Evolutionary conservation across 1,140 invertebrate species (phyloP), one percentile per base, ranked within the genome.

Genomic region (Dinothrombium tinctorium): DNA sequence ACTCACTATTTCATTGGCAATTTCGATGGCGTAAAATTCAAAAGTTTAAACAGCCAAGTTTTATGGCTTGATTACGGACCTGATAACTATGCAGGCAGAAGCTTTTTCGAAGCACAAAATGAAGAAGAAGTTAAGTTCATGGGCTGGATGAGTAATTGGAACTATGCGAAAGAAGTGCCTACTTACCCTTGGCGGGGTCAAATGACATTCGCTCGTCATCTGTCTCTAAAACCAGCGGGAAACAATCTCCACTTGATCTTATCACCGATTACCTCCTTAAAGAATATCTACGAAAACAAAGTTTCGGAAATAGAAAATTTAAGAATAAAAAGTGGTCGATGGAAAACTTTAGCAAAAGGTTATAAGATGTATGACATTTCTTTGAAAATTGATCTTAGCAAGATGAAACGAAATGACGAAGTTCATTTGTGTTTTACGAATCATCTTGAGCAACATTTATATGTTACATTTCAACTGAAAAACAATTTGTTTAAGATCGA

Each of bases 1-100:
- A 44, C 43, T 7, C 37, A 41, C 24, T 44, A 44, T 19, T 44
- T 44, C 21, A 17, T 41, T 15, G 43, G 43, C 8, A 14, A 8
- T 3, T 44, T 44, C 15, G 38, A 44, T 40, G 43, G 43, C 5
- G 25, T 5, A 33, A 15, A 32, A 21, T 44, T 44, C 19, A 29
- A 12, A 4, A 41, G 33, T 35, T 3, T 5, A 11, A 33, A 36
- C 29, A 19, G 33, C 4, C 6, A 7, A 23, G 23, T 40, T 40
- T 23, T 24, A 5, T 44, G 43, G 43, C 2, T 33, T 7, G 43
- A 44, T 23, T 40, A 33, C 7, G 43, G 43, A 12, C 29, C 43
- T 5, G 43, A 44, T 29, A 40, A 40, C 29, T 44, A 44, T 33
- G 43, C 43, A 14, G 43, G 23, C 14, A 22, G 25, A 11, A 17